Evolutionary conservation across 2,797 vertebrate genomes (phyloP), one percentile per base, ranked within the genome.

Genomic region (Muscicapa comitata): DNA sequence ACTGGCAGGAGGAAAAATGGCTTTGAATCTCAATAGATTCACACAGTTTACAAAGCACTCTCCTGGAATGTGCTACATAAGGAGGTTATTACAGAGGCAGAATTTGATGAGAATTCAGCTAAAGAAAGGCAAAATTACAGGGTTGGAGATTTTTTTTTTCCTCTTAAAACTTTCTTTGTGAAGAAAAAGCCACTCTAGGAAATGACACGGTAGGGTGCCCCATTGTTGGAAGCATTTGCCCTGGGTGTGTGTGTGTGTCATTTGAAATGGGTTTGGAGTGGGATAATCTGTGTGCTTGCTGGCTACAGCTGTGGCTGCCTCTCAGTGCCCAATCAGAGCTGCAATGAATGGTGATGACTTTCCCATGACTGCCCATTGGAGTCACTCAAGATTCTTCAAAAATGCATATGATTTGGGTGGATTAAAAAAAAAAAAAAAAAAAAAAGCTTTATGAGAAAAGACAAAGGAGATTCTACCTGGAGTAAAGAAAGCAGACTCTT

Each of bases 21-120:
- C 70, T 93, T 90, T 86, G 85, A 42, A 55, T 94, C 51, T 90
- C 93, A 86, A 67, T 94, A 91, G 93, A 75, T 54, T 91, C 76
- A 24, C 65, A n/a, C 62, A 84, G 85, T 94, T 91, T 94, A 70
- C 82, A 88, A 92, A 94, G 89, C 73, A 63, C 51, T 93, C 76
- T 94, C 57, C 54, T 53, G 82, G 89, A 88, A 84, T 72, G 63
- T 84, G 43, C 66, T 88, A 18, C 37, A 12, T 55, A 45, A 86
- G 84, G 91, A 91, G 50, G 73, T 84, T 88, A 63, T 93, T 93
- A 55, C 29, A 48, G 73, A 78, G 65, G 59, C 29, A 67, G 76
- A 84, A 59, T 94, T 73, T 90, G 58, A 88, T 88, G 66, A 70
- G 38, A 83, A 88, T 48, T 84, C 57, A 80, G 68, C 63, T 61